Evolutionary conservation across 2,797 vertebrate genomes (phyloP).

Genomic region (Danionella dracula): DNA sequence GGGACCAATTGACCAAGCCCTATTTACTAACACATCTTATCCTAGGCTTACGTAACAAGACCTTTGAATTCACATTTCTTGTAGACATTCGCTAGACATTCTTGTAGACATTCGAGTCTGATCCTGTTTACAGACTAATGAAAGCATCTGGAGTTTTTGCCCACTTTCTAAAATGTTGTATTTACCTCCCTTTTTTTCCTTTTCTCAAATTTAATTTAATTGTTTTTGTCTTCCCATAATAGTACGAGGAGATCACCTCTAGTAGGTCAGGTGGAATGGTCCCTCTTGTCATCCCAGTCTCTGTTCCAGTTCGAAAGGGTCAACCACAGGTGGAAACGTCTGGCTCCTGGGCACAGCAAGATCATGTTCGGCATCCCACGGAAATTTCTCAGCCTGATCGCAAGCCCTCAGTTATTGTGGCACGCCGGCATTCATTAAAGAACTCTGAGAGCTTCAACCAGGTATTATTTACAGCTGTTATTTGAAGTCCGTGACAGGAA

Average conservation of each 20-base stretch:
- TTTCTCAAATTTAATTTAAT: not conserved
- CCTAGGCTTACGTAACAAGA: conserved; percentile 41
- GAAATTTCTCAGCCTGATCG: conserved; percentile 64
- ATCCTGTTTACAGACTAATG: no score
- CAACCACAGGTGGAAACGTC: conserved; percentile 56
- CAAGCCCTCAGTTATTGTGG: conserved; percentile 91
- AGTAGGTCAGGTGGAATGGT: conserved; percentile 59
- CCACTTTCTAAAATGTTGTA: no score
- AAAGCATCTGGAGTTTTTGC: no score
- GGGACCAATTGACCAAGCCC: conserved; percentile 48
- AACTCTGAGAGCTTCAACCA: conserved; percentile 76
- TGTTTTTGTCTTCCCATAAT: conserved; percentile 12
- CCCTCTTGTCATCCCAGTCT: conserved; percentile 94
- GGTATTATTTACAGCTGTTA: conserved; percentile 65
- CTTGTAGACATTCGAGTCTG: no score
- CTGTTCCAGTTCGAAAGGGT: conserved; percentile 84
- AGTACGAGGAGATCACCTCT: conserved; percentile 51
- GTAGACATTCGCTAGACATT: no score
- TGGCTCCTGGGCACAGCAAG: conserved; percentile 59
- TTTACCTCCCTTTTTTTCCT: no score
- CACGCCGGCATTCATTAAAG: conserved; percentile 80
- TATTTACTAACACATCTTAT: conserved; percentile 45
- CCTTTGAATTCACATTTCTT: not conserved
- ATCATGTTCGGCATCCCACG: conserved; percentile 62
- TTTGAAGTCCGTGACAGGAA: no score